Conservation (phyloP, 1,140 invertebrate species). For the Protaetia brevitarsis region DNA sequence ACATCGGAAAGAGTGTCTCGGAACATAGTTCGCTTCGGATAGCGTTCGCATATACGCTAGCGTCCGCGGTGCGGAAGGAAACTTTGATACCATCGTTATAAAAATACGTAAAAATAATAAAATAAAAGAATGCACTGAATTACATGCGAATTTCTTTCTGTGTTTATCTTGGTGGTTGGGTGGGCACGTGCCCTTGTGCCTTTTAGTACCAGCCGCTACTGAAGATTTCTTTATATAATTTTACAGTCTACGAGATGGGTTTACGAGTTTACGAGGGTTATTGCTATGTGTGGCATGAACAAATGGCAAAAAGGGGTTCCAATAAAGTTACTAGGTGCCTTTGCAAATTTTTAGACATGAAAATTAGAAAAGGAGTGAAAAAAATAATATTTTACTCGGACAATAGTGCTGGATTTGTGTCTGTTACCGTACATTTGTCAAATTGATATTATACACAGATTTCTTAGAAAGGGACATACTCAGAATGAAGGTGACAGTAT, state of each 20-base stretch:
- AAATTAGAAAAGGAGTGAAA: conserved; percentile 31
- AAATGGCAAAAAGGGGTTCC: conserved; percentile 30
- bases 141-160: no score
- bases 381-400: conserved; percentile 44
- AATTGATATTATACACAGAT: conserved; percentile 40
- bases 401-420: conserved; percentile 27
- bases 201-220: no score
- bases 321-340: conserved; percentile 42
- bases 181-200: no score
- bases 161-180: no score
- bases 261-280: conserved; percentile 25
- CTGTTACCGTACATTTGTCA: conserved; percentile 32
- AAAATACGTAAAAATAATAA: no score
- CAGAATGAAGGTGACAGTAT: conserved; percentile 42
- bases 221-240: no score
- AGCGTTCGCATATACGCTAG: no score
- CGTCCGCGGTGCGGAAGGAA: no score
- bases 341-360: conserved; percentile 31
- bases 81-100: no score
- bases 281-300: conserved; percentile 26
- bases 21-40: no score
- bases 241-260: conserved; percentile 27
- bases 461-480: conserved; percentile 40
- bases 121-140: no score
- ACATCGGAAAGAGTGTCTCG: no score